Base-by-base conservation (phyloP, 1,140 invertebrate species). In the Pomacea maculata region DNA sequence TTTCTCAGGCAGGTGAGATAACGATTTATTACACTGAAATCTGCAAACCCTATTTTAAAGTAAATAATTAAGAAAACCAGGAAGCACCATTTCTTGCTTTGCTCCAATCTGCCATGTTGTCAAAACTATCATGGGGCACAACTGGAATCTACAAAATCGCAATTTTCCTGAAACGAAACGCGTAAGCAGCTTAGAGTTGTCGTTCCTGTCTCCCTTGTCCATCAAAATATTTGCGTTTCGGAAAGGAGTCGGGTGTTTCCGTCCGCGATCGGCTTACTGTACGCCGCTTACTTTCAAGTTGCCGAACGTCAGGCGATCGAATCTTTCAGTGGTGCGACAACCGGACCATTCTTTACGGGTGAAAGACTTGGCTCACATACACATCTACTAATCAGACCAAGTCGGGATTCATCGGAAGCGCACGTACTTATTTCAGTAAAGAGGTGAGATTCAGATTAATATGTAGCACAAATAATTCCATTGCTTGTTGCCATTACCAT, bases 81-180 rank as follows among this genome's bases (percentile, higher is more conserved):
- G n/a, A 45, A 19, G 29, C 75, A 65, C 80, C 80, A 64, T 82
- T 82, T 65, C 80, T 71, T 14, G 65, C 55, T 64, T 80, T 79
- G 25, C 65, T 74, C 82, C 82, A 83, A 54, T 83, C 82, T 79
- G 82, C 82, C 82, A 83, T 83, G 82, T 83, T 80, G 82, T 80
- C 82, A 83, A 80, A 68, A 65, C 68, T 68, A 3, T 61, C 75
- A 52, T 54, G 15, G 19, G 2, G 14, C 45, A 63, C 11, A 63
- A 15, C 15, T 52, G 5, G 34, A 52, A 1, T 54, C 3, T 52
- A 19, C 5, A 29, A 21, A 71, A 34, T 73, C 25, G 15, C n/a
- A 21, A 57, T 10, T 55, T 34, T 78, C 0, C 34, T 52, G 64
- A 25, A 21, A 65, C 15, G 45, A 63, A 78, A 12, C 34, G n/a